These are phyloP conservation scores for Argyresthia goedartella DNA, from an alignment of 2,888 invertebrate genomes.

Conservation along the genomic window DNA sequence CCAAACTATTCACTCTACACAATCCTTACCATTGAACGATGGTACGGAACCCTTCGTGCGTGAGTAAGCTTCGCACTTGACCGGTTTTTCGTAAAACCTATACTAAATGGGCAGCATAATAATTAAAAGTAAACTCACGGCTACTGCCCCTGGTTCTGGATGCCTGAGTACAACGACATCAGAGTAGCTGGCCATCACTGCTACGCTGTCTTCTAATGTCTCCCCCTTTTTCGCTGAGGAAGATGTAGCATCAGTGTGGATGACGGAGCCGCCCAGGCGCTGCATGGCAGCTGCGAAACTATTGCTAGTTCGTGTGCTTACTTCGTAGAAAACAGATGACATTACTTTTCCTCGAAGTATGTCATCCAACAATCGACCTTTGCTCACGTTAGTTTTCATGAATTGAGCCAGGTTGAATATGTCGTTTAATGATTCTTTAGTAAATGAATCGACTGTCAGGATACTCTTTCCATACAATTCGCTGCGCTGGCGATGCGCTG, in stretches of 20 bases:
- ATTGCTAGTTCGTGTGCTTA: conserved; percentile 94
- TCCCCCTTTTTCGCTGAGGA: conserved; percentile 98
- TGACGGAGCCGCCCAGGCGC: conserved; percentile 92
- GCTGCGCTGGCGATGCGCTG: conserved; percentile 56
- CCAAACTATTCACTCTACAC: too few species aligned
- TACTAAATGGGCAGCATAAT: too few species aligned
- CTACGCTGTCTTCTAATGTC: conserved; percentile 88
- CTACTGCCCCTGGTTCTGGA: conserved; percentile 91
- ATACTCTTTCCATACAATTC: conserved; percentile 81
- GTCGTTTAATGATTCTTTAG: conserved; percentile 90
- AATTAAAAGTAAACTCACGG: conserved; percentile 64
- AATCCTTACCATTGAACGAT: too few species aligned
- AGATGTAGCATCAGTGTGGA: conserved; percentile 89
- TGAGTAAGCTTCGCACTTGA: too few species aligned
- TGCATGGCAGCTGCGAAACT: conserved; percentile 98
- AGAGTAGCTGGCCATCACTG: conserved; percentile 91
- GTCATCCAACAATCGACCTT: conserved; percentile 87
- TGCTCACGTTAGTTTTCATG: conserved; percentile 84
- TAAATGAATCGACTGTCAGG: conserved; percentile 87
- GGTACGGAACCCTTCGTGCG: too few species aligned
- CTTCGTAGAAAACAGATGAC: conserved; percentile 98
- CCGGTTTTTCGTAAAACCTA: too few species aligned
- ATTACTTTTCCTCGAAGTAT: conserved; percentile 92
- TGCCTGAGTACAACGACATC: conserved; percentile 96
- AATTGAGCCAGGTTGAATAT: conserved; percentile 95